Evolutionary conservation across 2,797 vertebrate species (phyloP), one percentile per base, ranked within the genome.

Genomic region (Enteromius unitaeniatus): DNA sequence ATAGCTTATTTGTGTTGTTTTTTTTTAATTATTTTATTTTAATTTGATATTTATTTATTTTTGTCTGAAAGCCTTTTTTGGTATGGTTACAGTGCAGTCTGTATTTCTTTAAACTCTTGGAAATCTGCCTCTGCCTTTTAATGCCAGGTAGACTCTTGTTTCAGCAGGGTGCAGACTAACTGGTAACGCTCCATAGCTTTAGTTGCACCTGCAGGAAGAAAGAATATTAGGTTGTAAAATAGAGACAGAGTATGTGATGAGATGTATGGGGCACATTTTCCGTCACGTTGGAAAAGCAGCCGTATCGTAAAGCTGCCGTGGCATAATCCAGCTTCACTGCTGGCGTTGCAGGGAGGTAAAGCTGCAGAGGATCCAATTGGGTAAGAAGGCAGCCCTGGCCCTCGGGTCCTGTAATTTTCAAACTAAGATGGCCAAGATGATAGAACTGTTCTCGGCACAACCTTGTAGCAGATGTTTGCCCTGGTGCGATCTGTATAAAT

Each of bases 381-480:
- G 68, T 19, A 65, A 68, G 26, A 76, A 76, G 72, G 40, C 67
- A 78, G 79, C 67, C 28, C 75, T 79, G 90, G 89, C 87, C 91
- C 89, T 40, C 83, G 73, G 92, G 91, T 90, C 90, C 88, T 92
- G 87, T 94, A 83, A 91, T 94, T 91, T 94, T 93, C 93, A 93
- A 89, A 91, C 82, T 70, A 84, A 86, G 88, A 90, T 89, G 90
- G 90, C 90, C 87, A 86, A 91, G 89, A 84, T 91, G 91, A 93
- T 91, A 88, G 89, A 90, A 87, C 83, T 85, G 81, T 92, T 94
- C 93, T 90, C 88, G 28, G 83, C 88, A 76, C 88, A 90, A 88
- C 93, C 92, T 92, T 88, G 85, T 89, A 92, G 94, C 96, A 95
- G 94, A 94, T 95, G 94, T 95, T 94, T 94, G 91, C 92, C 93